Evolutionary conservation across 2,797 vertebrate species (phyloP), one percentile per base, ranked within the genome.

Genomic region (Sciurus carolinensis): DNA sequence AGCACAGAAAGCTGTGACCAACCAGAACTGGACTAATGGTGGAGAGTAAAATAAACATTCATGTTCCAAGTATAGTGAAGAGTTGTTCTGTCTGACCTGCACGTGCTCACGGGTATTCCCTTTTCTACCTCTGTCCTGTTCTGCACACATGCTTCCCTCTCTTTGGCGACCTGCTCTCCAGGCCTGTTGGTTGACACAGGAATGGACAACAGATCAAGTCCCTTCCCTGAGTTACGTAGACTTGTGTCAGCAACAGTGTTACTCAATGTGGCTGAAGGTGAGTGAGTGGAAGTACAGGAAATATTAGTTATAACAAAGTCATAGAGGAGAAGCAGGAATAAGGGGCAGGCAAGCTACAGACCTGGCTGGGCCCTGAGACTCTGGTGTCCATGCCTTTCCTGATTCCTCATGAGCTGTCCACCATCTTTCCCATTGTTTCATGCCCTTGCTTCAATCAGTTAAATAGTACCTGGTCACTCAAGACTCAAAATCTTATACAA

Each of bases 141-240:
- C 20, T 30, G 84, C 30, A 67, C 11, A 2, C 1, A 1, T 8
- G 2, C 30, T 10, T 28, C 22, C 4, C 26, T 2, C 15, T 6
- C 14, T 18, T 24, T 22, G 59, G n/a, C 5, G 64, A 59, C 18
- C 52, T 28, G 8, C 17, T 28, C 14, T 42, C 44, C 30, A 50
- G 50, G 18, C 15, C 36, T 69, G 4, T 1, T 47, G 26, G 50
- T 30, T 4, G 8, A 39, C 52, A 36, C 52, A 82, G 30, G 18
- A 36, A 1, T 73, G 15, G 18, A 92, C 10, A 24, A 50, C n/a
- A 33, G 20, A 59, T 52, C 44, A 44, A 71, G 15, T 77, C 33
- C 44, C 12, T 83, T 86, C 44, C 28, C 57, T 59, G 42, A 71
- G 77, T 44, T 54, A n/a, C 47, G 3, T n/a, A 33, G 10, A 28